Evolutionary conservation across 2,797 vertebrate genomes (phyloP).

Genomic region (Cuculus canorus): DNA sequence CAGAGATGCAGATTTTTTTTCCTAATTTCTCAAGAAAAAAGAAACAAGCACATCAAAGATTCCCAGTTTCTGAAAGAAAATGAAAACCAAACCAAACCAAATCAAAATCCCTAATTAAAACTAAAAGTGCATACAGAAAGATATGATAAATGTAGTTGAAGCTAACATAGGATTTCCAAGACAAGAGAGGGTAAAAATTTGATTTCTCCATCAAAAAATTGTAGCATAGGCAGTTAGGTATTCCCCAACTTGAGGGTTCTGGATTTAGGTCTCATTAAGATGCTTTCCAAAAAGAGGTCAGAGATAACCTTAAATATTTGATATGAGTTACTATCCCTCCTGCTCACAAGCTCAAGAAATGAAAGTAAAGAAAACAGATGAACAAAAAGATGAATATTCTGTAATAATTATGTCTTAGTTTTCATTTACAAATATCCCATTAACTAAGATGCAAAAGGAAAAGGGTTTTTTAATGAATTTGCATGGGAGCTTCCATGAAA

Average conservation of each 20-base stretch:
- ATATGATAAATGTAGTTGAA: neutral
- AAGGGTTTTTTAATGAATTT: neutral
- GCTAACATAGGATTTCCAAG: neutral
- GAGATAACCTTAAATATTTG: neutral
- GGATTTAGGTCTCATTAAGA: neutral
- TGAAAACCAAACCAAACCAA: neutral
- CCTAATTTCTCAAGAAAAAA: neutral
- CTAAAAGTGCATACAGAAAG: neutral
- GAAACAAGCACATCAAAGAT: neutral
- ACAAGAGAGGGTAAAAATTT: neutral
- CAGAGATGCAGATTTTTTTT: neutral
- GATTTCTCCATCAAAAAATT: neutral
- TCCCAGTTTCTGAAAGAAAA: neutral
- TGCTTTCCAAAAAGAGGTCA: neutral
- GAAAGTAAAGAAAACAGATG: neutral
- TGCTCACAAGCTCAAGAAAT: neutral
- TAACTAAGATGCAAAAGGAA: neutral
- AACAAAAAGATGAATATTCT: neutral
- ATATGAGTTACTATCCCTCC: neutral
- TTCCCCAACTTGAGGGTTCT: neutral
- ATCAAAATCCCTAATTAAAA: neutral
- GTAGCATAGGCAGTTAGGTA: neutral
- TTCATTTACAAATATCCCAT: neutral
- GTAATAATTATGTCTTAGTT: neutral
- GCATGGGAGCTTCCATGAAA: neutral